Conservation (phyloP, 2,888 invertebrate genomes). For the Octodonta nipae region DNA sequence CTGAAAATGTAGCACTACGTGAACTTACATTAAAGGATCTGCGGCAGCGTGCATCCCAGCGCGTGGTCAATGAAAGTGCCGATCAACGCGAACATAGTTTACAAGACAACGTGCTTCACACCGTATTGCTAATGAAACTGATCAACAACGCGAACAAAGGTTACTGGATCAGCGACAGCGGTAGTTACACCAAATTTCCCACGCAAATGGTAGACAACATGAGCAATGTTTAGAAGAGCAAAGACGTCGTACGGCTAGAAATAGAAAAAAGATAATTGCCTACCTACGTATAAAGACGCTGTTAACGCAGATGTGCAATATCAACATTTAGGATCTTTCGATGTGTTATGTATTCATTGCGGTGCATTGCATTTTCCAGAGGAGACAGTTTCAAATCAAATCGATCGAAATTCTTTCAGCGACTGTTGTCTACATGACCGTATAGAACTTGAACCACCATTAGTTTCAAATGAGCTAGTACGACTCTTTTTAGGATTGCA, state of each 20-base stretch:
- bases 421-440: neutral
- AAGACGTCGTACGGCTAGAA: neutral
- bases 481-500: neutral
- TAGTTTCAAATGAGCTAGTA: neutral
- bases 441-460: neutral
- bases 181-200: neutral
- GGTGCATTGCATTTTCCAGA: neutral
- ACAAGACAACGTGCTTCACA: too few relatives aligned
- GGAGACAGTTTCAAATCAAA: neutral
- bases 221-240: neutral
- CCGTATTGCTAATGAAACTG: too few relatives aligned
- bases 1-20: neutral
- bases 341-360: neutral
- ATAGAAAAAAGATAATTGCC: neutral
- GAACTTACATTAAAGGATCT: neutral
- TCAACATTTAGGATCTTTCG: neutral
- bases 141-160: neutral
- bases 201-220: neutral
- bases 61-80: too few relatives aligned
- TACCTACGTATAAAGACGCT: neutral
- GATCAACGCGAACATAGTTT: too few relatives aligned
- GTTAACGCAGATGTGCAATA: neutral
- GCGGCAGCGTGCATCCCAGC: neutral
- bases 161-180: neutral
- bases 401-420: neutral